Base-by-base conservation (phyloP, 2,888 invertebrate species). In the Cantharis rustica region DNA sequence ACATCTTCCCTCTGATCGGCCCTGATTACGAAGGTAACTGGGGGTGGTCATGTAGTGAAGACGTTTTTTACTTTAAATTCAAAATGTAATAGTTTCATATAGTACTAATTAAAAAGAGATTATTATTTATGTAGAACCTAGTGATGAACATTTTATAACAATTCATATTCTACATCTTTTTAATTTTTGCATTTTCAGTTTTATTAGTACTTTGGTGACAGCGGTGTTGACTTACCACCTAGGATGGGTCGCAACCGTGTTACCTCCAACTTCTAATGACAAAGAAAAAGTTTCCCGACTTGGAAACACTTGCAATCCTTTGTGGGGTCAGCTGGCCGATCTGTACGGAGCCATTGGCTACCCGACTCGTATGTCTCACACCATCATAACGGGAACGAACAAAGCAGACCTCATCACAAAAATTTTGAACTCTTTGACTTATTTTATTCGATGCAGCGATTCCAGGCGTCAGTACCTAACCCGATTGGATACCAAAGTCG, bases 291-390 rank as follows among this genome's bases (percentile, higher is more conserved):
- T 92, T 77, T 90, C 91, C 3, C 91, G 91, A 81, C 90, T 91
- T 78, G 92, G 92, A 85, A 79, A 81, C 13, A 94, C 96, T 0
- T 96, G 96, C 87, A 97, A 97, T 88, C 96, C 96, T 0, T 88
- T 97, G 0, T 96, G 97, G 97, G 95, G 95, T 0, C 97, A 98
- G 84, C 90, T 97, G 79, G 92, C 93, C 31, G 96, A 97, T 86
- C 89, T 97, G 23, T 95, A 94, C 85, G 97, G 96, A n/a, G 94
- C 94, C 71, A 91, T 95, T 64, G 96, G 95, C 1, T 92, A 91
- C 86, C 96, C 96, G 0, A 90, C 93, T 0, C 93, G 93, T 86
- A 89, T 95, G 61, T 93, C 95, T 0, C 92, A 94, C 79, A 97
- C 97, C 4, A 92, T 98, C 72, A 91, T 98, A 80, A 92, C 94